phyloP scores from a whole-genome alignment of 2,113 vertebrate genomes.

The Caranx ignobilis region DNA sequence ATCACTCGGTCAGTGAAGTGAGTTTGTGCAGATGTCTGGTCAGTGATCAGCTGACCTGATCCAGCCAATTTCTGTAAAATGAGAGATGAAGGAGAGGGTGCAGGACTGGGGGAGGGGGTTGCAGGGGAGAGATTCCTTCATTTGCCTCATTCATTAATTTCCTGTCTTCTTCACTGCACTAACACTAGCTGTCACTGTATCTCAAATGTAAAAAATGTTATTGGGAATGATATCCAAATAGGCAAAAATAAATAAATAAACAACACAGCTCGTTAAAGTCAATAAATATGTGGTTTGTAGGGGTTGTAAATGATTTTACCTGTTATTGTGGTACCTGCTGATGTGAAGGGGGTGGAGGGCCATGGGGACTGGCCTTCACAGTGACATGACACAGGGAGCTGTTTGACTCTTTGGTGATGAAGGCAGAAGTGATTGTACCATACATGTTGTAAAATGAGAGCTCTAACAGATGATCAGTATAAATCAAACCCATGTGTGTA shows the following conservation, averaged over 20 bases:
- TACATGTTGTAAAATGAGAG: constrained; percentile 63
- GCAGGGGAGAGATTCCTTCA: constrained; percentile 60
- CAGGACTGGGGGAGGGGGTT: constrained; percentile 58
- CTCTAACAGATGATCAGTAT: constrained; percentile 38
- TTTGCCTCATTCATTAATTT: constrained; percentile 45
- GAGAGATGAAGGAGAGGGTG: constrained; percentile 66
- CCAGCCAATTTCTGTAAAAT: constrained; percentile 61
- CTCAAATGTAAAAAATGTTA: constrained; percentile 42
- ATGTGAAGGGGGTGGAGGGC: constrained; percentile 16
- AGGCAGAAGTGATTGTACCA: constrained; percentile 45
- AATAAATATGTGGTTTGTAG: constrained; percentile 29
- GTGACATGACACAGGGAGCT: constrained; percentile 3
- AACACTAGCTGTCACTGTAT: constrained; percentile 71
- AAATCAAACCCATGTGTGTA: constrained; percentile 56
- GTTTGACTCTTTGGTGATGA: constrained; percentile 28
- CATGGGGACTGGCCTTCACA: constrained; percentile 5
- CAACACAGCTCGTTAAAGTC: constrained; percentile 7
- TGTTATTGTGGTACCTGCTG: constrained; percentile 18
- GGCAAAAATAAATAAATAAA: not conserved
- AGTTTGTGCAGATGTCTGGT: not conserved
- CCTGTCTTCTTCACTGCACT: constrained; percentile 74
- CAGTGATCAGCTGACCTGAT: constrained; percentile 46
- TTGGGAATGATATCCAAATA: constrained; percentile 18
- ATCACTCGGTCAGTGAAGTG: constrained; percentile 5
- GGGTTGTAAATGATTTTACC: constrained; percentile 26